These are phyloP conservation scores for Lysandra bellargus DNA, from an alignment of 2,888 invertebrate genomes.

Conservation along the genomic window DNA sequence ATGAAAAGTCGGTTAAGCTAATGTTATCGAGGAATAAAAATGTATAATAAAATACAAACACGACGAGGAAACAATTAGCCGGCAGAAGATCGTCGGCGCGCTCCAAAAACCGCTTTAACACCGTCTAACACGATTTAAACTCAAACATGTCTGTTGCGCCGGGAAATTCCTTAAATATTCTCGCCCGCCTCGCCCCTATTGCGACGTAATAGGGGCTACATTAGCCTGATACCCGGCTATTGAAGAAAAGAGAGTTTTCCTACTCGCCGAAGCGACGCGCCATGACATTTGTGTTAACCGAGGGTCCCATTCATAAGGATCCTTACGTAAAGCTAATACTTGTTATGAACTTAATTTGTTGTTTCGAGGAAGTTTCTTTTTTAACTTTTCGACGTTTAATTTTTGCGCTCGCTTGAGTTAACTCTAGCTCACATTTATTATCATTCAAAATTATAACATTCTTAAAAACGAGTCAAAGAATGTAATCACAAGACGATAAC, in stretches of 20 bases:
- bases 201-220: slow-evolving; percentile 48
- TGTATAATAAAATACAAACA: slow-evolving; percentile 81
- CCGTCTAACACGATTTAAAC: slow-evolving; percentile 51
- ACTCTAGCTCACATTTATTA: neutral
- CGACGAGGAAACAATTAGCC: slow-evolving; percentile 80
- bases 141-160: slow-evolving; percentile 49
- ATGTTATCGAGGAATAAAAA: slow-evolving; percentile 81
- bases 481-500: neutral
- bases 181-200: slow-evolving; percentile 51
- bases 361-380: slow-evolving; percentile 39
- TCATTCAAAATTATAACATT: neutral
- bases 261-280: slow-evolving; percentile 70
- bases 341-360: slow-evolving; percentile 65
- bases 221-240: slow-evolving; percentile 56
- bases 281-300: slow-evolving; percentile 78
- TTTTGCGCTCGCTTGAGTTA: neutral
- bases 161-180: slow-evolving; percentile 77
- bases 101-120: slow-evolving; percentile 45
- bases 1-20: slow-evolving; percentile 81
- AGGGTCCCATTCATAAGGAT: slow-evolving; percentile 72
- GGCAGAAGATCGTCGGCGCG: slow-evolving; percentile 66
- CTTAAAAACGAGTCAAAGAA: neutral
- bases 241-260: slow-evolving; percentile 80
- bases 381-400: slow-evolving; percentile 32
- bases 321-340: slow-evolving; percentile 57